Base-by-base conservation (phyloP, 1,140 invertebrate species). In the Trypoxylus dichotomus region DNA sequence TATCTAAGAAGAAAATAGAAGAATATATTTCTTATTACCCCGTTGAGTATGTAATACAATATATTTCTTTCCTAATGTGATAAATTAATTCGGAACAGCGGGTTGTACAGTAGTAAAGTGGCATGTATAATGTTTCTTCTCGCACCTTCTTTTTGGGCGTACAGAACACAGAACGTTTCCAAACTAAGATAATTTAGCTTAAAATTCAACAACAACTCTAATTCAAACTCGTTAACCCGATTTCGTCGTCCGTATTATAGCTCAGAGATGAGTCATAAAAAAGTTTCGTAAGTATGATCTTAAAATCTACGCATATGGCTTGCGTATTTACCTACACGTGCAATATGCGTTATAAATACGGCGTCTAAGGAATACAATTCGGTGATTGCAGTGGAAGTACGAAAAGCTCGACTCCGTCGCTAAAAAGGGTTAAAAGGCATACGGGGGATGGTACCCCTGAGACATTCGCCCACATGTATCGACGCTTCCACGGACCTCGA, bases 381-480 rank as follows among this genome's bases (percentile, higher is more conserved):
- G 11, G 25, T 10, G 60, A 68, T 68, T 54, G 19, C 47, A 54
- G 47, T 19, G 19, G 7, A 37, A 37, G 32, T 19, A 54, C n/a
- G 15, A 54, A 54, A 54, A 54, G 47, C 47, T 19, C 47, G 15
- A 15, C 10, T 19, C 15, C 7, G 60, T 68, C 24, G 60, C 24
- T 29, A 24, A 68, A 68, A 68, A 68, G 60, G 60, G 60, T 68
- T 68, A 68, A 68, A 68, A 68, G 60, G 60, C 60, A 68, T 27
- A 68, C 60, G 60, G 60, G 21, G 60, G 60, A 68, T 29, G 60
- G 60, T 68, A 68, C 60, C 60, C 60, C 60, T 29, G 60, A 68
- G 60, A 68, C 60, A 68, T 68, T 68, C 24, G 60, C 21, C 60
- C 60, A 68, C 60, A 68, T 68, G 60, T 68, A 68, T 68, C 60